phyloP scores from a whole-genome alignment of 2,888 invertebrate genomes.

The Capitulum mitella region DNA sequence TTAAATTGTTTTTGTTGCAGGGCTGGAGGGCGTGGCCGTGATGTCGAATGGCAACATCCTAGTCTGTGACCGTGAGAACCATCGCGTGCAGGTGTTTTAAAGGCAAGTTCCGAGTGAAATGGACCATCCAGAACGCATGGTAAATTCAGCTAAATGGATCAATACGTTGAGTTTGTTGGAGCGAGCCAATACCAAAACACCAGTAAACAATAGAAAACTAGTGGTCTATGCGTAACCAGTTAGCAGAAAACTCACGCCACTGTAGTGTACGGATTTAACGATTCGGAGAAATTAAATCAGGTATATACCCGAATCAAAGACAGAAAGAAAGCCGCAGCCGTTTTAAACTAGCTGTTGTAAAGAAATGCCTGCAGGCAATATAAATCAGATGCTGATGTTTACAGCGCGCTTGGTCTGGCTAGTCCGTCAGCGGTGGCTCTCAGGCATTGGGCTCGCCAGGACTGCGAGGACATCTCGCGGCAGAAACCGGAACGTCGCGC shows the following conservation, averaged over 20 bases:
- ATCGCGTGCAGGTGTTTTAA: slow-evolving; percentile 89
- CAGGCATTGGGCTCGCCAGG: background rate
- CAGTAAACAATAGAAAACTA: too few relatives aligned
- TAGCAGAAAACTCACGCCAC: too few relatives aligned
- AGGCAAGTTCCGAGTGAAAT: too few relatives aligned
- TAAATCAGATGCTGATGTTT: background rate
- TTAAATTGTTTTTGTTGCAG: slow-evolving; percentile 25
- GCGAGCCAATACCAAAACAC: too few relatives aligned
- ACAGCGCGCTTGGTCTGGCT: background rate
- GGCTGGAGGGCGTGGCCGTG: slow-evolving; percentile 83
- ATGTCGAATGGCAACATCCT: slow-evolving; percentile 87
- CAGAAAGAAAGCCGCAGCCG: background rate
- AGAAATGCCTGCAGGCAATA: background rate
- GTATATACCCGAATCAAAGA: background rate
- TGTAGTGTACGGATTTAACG: too few relatives aligned
- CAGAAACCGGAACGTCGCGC: background rate
- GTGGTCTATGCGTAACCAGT: background rate
- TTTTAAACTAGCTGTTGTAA: background rate
- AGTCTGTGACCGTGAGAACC: slow-evolving; percentile 94
- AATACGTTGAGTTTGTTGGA: too few relatives aligned
- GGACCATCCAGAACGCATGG: too few relatives aligned
- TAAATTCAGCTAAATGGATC: too few relatives aligned
- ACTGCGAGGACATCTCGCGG: background rate
- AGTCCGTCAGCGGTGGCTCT: background rate
- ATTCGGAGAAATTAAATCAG: background rate